Conservation (phyloP, 2,113 vertebrate species). For the Neolamprologus brichardi region DNA sequence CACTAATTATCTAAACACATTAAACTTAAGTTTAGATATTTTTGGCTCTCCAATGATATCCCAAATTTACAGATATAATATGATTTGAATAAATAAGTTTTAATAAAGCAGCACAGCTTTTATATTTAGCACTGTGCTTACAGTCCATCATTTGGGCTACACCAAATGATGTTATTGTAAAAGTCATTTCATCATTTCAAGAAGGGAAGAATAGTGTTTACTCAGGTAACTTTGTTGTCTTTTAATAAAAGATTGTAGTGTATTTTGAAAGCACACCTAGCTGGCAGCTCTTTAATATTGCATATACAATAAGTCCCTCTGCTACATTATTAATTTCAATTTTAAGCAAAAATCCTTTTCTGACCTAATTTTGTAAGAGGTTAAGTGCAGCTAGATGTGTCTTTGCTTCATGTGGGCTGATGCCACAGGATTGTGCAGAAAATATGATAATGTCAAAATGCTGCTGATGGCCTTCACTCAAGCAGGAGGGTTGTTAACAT, state of each 20-base stretch:
- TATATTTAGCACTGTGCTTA: not conserved
- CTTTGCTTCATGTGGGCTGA: not conserved
- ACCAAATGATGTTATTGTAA: not conserved
- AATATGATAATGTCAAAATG: not conserved
- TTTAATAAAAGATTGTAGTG: not conserved
- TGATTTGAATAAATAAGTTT: not conserved
- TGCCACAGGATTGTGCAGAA: not conserved
- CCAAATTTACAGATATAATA: not conserved
- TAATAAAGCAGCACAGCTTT: not conserved
- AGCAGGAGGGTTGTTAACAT: not conserved
- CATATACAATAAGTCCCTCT: not conserved
- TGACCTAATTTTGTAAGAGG: not conserved
- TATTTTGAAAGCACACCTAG: conserved; percentile 14
- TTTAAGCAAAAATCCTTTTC: conserved; percentile 6
- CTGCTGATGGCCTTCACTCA: not conserved
- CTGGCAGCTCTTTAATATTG: conserved; percentile 31
- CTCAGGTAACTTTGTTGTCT: not conserved
- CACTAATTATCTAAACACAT: not conserved
- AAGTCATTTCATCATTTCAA: not conserved
- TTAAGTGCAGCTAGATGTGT: conserved; percentile 33
- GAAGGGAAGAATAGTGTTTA: not conserved
- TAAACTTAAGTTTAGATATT: not conserved
- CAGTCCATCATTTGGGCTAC: not conserved
- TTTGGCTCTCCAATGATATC: not conserved
- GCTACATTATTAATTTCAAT: conserved; percentile 31